Percentiles rank a stretch among this genome's conserved stretches.
These are phyloP conservation scores for Trachelus tabidus DNA, from an alignment of 2,888 invertebrate genomes.

Conservation along the genomic window DNA sequence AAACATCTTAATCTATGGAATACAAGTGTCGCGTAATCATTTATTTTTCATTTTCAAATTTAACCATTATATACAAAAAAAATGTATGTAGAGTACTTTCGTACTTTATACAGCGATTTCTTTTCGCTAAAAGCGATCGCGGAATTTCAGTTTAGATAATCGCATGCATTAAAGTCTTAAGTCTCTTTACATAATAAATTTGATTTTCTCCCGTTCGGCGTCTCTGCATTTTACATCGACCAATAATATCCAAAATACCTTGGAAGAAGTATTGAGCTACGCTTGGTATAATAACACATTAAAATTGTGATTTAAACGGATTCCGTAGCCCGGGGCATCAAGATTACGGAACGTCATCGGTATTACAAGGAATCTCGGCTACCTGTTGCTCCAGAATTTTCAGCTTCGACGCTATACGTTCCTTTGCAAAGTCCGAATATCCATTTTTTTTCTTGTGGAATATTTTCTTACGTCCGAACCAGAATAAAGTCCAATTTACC, in stretches of 20 bases:
- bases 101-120: background rate
- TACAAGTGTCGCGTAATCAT: background rate
- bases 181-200: constrained; percentile 17
- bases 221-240: background rate
- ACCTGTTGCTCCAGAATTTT: background rate
- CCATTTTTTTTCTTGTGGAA: background rate
- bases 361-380: background rate
- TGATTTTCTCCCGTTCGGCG: constrained; percentile 10
- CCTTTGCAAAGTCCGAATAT: background rate
- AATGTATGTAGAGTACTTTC: background rate
- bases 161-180: constrained; percentile 20
- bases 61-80: background rate
- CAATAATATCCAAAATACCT: background rate
- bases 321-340: background rate
- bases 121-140: background rate
- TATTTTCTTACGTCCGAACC: background rate
- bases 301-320: background rate
- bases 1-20: background rate
- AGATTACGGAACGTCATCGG: background rate
- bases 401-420: background rate
- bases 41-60: background rate
- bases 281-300: background rate
- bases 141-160: background rate
- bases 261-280: background rate
- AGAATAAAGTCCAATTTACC: too few species aligned